Evolutionary conservation across 2,888 invertebrate species (phyloP).

Genomic region (Portevinia maculata): DNA sequence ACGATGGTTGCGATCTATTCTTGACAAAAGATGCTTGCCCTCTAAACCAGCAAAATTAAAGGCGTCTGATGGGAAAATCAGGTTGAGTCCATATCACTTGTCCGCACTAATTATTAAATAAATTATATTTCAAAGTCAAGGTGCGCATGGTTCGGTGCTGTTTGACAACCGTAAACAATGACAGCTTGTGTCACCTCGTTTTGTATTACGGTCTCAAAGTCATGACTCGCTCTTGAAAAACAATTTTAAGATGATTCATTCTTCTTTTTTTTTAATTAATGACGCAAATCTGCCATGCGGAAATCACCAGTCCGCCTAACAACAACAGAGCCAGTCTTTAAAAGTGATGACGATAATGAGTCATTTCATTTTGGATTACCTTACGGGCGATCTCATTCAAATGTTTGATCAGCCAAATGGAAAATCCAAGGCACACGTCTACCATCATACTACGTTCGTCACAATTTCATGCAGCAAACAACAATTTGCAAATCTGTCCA

Average conservation of each 20-base stretch:
- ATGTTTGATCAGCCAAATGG: slow-evolving; percentile 56
- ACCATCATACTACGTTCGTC: slow-evolving; percentile 3
- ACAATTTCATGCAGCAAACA: slow-evolving; percentile 35
- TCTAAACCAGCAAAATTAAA: too few relatives aligned
- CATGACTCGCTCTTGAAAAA: slow-evolving; percentile 10
- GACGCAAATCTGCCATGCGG: slow-evolving; percentile 61
- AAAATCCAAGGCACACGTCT: slow-evolving; percentile 54
- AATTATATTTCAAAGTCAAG: slow-evolving; percentile 61
- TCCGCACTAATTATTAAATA: slow-evolving; percentile 2
- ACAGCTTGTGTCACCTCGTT: slow-evolving; percentile 45
- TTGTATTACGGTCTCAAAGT: slow-evolving; percentile 25
- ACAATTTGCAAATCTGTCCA: slow-evolving; percentile 55
- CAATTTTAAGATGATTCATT: neutral
- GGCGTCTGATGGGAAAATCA: neutral
- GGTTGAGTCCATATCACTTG: neutral
- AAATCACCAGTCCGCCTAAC: slow-evolving; percentile 30
- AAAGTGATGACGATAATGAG: slow-evolving; percentile 7
- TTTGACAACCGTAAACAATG: slow-evolving; percentile 28
- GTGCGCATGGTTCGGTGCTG: slow-evolving; percentile 17
- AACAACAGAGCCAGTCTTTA: neutral
- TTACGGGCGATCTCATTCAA: slow-evolving; percentile 47
- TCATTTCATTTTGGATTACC: slow-evolving; percentile 20
- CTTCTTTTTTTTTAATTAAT: too few relatives aligned
- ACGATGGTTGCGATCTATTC: too few relatives aligned
- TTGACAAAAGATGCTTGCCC: too few relatives aligned